Percentiles rank a stretch among this genome's conserved stretches.
These are phyloP conservation scores for Larimichthys polyactis DNA, from an alignment of 2,113 vertebrate species.

Conservation along the genomic window DNA sequence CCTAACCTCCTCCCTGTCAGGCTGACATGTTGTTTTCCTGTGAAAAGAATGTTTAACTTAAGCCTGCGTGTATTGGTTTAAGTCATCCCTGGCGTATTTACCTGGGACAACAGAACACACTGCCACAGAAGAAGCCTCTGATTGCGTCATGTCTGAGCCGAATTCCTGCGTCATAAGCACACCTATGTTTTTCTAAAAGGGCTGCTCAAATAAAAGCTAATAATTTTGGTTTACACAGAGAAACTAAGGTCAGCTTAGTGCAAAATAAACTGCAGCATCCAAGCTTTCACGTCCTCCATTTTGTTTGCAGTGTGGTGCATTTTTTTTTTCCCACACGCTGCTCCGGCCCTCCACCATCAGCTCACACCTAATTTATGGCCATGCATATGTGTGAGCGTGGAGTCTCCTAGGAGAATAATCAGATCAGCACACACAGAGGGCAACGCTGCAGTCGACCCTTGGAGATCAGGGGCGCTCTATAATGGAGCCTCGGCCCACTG, in stretches of 20 bases:
- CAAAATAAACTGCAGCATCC: conserved; percentile 30
- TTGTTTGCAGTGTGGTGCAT: conserved; percentile 72
- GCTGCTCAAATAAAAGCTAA: conserved; percentile 46
- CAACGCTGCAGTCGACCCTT: conserved; percentile 81
- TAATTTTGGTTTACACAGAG: conserved; percentile 35
- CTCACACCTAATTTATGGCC: conserved; percentile 85
- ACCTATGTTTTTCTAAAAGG: conserved; percentile 59
- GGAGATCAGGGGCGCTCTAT: conserved; percentile 75
- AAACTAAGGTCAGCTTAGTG: not conserved
- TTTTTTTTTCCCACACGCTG: conserved; percentile 75
- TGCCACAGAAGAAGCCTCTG: conserved; percentile 56
- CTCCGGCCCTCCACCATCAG: conserved; percentile 69
- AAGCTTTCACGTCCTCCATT: conserved; percentile 72
- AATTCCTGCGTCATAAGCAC: conserved; percentile 56
- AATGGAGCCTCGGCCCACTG: conserved; percentile 77
- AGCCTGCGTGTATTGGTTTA: conserved; percentile 78
- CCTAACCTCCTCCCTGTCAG: conserved; percentile 79
- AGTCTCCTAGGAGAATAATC: conserved; percentile 88
- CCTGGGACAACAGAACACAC: conserved; percentile 79
- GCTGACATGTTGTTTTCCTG: conserved; percentile 82
- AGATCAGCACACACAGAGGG: conserved; percentile 85
- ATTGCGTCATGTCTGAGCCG: conserved; percentile 70
- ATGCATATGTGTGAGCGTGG: conserved; percentile 79
- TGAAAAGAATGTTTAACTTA: conserved; percentile 82
- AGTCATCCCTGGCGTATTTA: conserved; percentile 81